Evolutionary conservation across 2,797 vertebrate species (phyloP).

Genomic region (Myotis pilosus): DNA sequence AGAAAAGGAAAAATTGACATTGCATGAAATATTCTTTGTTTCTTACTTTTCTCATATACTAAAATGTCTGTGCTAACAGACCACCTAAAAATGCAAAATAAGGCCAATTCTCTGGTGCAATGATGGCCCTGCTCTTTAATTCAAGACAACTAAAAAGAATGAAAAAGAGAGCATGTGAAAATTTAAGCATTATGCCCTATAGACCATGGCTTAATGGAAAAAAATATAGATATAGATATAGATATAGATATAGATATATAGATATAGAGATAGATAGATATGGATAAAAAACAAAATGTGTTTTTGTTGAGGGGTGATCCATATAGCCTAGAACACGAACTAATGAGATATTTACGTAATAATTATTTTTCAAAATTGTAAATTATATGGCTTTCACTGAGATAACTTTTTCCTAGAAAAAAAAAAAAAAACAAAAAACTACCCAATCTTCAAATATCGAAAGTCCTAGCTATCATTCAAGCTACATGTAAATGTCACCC

Average conservation of each 20-base stretch:
- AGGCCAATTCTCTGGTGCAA: neutral
- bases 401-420: neutral
- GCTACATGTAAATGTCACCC: neutral
- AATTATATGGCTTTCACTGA: neutral
- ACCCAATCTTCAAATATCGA: neutral
- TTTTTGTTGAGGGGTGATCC: neutral
- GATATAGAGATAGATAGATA: too few species aligned
- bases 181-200: neutral
- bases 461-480: neutral
- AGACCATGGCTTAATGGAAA: neutral
- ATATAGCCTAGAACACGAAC: neutral
- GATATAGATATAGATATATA: too few species aligned
- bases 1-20: neutral
- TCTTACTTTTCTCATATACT: neutral
- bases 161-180: neutral
- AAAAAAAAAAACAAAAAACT: neutral
- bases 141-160: slow-evolving; percentile 38
- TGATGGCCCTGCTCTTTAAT: neutral
- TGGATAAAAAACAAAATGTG: neutral
- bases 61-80: neutral
- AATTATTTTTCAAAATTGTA: slow-evolving; percentile 7
- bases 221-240: neutral
- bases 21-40: neutral
- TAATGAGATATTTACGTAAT: neutral
- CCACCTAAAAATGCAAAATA: slow-evolving; percentile 21